Conservation (phyloP, 1,140 invertebrate genomes). For the Aphelenchoides fujianensis region DNA sequence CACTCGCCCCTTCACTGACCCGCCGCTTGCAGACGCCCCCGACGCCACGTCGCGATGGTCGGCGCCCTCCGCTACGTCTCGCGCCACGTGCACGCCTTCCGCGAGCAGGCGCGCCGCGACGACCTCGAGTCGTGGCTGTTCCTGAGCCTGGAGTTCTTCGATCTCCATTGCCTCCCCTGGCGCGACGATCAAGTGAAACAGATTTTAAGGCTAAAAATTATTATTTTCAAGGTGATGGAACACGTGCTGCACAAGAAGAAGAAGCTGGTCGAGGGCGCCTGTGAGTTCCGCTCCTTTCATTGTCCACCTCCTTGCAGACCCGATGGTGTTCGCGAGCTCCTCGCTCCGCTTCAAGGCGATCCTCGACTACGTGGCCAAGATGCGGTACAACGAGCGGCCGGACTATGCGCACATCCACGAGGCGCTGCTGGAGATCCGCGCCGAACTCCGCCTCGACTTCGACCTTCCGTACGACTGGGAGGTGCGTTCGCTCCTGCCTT, state of each 20-base stretch:
- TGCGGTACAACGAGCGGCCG: background rate
- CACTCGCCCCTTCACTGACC: background rate
- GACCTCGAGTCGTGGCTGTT: slow-evolving; percentile 3
- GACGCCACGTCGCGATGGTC: background rate
- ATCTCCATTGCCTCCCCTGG: background rate
- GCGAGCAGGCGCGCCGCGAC: background rate
- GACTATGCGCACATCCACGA: slow-evolving; percentile 7
- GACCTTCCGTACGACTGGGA: slow-evolving; percentile 12
- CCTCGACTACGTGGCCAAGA: background rate
- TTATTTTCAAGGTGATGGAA: background rate
- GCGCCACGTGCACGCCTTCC: background rate
- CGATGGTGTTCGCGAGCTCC: background rate
- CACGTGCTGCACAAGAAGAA: background rate
- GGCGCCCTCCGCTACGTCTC: slow-evolving; percentile 2
- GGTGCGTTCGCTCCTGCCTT: background rate
- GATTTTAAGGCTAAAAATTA: too few species aligned
- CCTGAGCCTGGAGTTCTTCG: slow-evolving; percentile 5
- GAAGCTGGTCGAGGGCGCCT: background rate
- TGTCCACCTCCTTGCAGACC: background rate
- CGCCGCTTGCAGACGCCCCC: background rate
- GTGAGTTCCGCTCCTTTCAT: background rate
- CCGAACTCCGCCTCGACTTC: background rate
- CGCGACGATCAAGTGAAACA: background rate
- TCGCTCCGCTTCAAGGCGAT: background rate
- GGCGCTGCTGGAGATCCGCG: background rate